Conservation (phyloP, 2,113 vertebrate species). For the Himantopus leucocephalus region DNA sequence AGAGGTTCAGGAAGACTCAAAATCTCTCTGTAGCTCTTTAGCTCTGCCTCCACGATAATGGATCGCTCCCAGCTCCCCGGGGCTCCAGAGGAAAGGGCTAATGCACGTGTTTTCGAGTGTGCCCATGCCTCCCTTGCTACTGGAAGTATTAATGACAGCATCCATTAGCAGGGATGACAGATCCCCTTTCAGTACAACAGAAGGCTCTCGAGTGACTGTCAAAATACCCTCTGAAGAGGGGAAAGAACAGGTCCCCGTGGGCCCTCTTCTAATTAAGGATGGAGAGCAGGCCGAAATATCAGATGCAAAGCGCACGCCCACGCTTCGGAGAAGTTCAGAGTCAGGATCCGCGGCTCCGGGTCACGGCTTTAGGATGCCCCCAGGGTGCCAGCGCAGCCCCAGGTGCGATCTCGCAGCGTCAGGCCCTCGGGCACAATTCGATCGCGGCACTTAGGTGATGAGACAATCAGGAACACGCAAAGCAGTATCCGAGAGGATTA, state of each 20-base stretch:
- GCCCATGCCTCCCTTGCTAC: background rate
- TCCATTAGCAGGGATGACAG: slow-evolving; percentile 28
- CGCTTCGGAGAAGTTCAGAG: background rate
- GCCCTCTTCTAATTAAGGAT: background rate
- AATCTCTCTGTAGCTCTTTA: background rate
- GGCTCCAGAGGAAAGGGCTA: background rate
- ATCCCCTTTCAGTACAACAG: slow-evolving; percentile 46
- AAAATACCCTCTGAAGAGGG: background rate
- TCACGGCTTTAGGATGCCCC: background rate
- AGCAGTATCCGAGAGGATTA: background rate
- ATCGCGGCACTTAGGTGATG: background rate
- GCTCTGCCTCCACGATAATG: background rate
- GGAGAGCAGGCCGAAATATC: background rate
- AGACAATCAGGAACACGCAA: fast-evolving
- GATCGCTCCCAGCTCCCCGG: background rate
- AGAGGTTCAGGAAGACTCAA: background rate
- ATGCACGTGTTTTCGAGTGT: background rate
- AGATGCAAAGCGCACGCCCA: background rate
- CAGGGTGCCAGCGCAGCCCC: background rate
- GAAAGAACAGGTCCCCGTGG: background rate
- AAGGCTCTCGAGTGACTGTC: background rate
- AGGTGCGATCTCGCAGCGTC: background rate
- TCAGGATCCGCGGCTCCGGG: background rate
- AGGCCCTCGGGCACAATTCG: background rate
- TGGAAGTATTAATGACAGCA: slow-evolving; percentile 7